Conservation (phyloP, 2,888 invertebrate genomes). For the Philonicus albiceps region DNA sequence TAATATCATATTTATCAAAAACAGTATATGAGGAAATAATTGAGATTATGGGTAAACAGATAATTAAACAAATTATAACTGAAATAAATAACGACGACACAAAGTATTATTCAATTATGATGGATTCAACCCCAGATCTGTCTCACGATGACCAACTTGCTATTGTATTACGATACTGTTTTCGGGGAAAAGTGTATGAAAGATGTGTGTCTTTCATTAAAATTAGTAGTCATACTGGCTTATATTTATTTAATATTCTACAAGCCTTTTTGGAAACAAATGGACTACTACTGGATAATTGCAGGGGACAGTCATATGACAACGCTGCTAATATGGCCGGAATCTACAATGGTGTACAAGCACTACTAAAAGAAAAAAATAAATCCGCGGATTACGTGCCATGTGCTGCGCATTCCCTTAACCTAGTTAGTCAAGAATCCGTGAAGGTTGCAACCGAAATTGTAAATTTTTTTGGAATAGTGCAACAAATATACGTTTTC, state of each 20-base stretch:
- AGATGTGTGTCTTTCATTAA: conserved; percentile 47
- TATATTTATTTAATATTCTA: conserved; percentile 48
- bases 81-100: too few species aligned
- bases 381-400: not conserved
- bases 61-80: too few species aligned
- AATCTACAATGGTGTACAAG: conserved; percentile 42
- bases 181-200: too few species aligned
- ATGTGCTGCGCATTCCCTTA: conserved; percentile 41
- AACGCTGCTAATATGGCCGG: conserved; percentile 47
- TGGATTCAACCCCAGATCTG: too few species aligned
- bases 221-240: conserved; percentile 48
- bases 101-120: too few species aligned
- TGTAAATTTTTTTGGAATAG: not conserved
- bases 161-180: too few species aligned
- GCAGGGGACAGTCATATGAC: conserved; percentile 47
- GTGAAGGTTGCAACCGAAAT: conserved; percentile 11
- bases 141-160: too few species aligned
- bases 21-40: too few species aligned
- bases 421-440: conserved; percentile 42
- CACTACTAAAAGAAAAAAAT: too few species aligned
- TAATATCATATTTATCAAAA: not conserved
- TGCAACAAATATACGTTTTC: not conserved
- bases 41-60: too few species aligned
- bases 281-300: conserved; percentile 38
- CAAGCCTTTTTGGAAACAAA: conserved; percentile 49